Conservation (phyloP, 2,113 vertebrate genomes). For the Sylvia atricapilla region DNA sequence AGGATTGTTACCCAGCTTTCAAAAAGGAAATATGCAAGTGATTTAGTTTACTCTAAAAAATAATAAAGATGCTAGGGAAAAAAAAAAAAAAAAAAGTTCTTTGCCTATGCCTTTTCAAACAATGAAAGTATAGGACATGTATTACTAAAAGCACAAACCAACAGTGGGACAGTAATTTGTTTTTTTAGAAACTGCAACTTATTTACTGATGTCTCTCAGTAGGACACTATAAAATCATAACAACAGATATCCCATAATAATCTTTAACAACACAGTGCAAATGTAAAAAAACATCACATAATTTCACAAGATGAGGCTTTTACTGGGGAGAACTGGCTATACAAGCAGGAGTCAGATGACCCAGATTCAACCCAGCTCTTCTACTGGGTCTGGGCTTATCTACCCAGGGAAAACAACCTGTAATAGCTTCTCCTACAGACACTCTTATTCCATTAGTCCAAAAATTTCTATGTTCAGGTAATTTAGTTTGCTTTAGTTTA, state of each 20-base stretch:
- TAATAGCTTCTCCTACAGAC: constrained; percentile 35
- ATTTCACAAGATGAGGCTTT: constrained; percentile 14
- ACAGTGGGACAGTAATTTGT: not conserved
- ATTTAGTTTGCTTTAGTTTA: constrained; percentile 15
- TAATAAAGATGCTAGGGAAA: not conserved
- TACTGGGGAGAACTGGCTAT: not conserved
- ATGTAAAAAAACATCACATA: not conserved
- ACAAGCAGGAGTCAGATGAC: constrained; percentile 10
- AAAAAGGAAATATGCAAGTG: not conserved
- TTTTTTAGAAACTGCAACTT: not conserved
- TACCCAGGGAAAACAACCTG: constrained; percentile 30
- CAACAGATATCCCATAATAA: constrained; percentile 21
- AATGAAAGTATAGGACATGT: not conserved
- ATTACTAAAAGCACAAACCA: not conserved
- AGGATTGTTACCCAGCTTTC: not conserved
- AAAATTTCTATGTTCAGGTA: not conserved
- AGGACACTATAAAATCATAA: constrained; percentile 5
- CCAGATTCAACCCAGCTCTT: constrained; percentile 16
- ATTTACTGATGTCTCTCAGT: not conserved
- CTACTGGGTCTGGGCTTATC: not conserved
- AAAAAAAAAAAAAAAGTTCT: not conserved
- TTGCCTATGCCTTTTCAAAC: not conserved
- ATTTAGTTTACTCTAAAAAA: not conserved
- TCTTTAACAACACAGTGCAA: not conserved
- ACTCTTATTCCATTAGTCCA: constrained; percentile 22